Evolutionary conservation across 2,797 vertebrate genomes (phyloP).

Genomic region (Chelon auratus): DNA sequence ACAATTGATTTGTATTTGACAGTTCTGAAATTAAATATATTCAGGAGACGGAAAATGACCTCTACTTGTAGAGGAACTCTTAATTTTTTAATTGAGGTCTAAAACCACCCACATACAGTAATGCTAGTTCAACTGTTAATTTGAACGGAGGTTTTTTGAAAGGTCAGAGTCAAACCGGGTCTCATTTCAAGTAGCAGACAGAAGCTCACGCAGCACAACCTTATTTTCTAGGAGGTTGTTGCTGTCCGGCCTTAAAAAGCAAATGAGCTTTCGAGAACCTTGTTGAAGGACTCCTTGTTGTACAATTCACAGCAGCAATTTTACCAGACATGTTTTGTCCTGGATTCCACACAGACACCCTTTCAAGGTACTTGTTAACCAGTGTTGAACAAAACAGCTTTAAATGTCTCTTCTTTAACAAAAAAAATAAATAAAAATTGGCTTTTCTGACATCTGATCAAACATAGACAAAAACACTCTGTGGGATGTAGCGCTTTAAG

Average conservation of each 20-base stretch:
- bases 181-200: not conserved
- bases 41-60: not conserved
- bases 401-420: not conserved
- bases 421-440: too few species aligned
- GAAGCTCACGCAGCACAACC: not conserved
- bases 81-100: slow-evolving; percentile 2
- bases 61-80: not conserved
- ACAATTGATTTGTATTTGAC: not conserved
- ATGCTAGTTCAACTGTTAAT: not conserved
- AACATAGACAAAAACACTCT: not conserved
- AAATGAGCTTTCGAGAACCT: not conserved
- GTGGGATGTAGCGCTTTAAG: not conserved
- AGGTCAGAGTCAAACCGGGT: slow-evolving; percentile 1
- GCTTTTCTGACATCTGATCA: not conserved
- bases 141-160: not conserved
- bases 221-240: not conserved
- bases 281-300: not conserved
- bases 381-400: not conserved
- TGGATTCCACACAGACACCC: not conserved
- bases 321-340: not conserved
- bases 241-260: not conserved
- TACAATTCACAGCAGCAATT: not conserved
- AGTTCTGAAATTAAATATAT: not conserved
- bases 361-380: not conserved
- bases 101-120: not conserved